Percentiles rank a stretch among this genome's conserved stretches.
These are phyloP conservation scores for Dreissena polymorpha DNA, from an alignment of 1,140 invertebrate genomes.

Conservation along the genomic window DNA sequence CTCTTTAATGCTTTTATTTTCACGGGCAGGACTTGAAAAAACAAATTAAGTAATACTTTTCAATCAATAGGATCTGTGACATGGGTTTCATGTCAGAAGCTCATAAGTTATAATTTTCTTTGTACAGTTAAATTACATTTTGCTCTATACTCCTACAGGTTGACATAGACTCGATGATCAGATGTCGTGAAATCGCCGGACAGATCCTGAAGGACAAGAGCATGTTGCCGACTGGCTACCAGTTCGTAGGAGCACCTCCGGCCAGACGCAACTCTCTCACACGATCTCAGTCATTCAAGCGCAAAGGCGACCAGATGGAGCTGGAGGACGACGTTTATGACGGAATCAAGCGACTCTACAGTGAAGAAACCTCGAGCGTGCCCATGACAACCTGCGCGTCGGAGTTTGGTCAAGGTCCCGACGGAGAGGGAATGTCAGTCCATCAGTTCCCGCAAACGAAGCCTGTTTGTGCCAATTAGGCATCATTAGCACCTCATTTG, in stretches of 20 bases:
- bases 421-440: not conserved
- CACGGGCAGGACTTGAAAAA: too few relatives aligned
- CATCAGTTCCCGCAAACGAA: constrained; percentile 30
- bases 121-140: too few relatives aligned
- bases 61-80: too few relatives aligned
- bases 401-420: constrained; percentile 46
- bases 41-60: too few relatives aligned
- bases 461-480: constrained; percentile 46
- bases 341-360: constrained; percentile 78
- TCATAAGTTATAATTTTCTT: too few relatives aligned
- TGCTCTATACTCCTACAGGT: constrained; percentile 62
- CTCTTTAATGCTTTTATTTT: too few relatives aligned
- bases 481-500: constrained; percentile 1
- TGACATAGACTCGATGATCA: constrained; percentile 70
- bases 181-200: constrained; percentile 74
- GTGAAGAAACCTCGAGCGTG: constrained; percentile 67
- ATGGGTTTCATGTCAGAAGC: too few relatives aligned
- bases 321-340: constrained; percentile 77
- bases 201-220: constrained; percentile 61
- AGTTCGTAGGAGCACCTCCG: constrained; percentile 41
- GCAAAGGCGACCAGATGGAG: constrained; percentile 69
- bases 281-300: constrained; percentile 67
- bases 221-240: constrained; percentile 61
- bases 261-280: constrained; percentile 35
- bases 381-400: constrained; percentile 65